Percentiles rank a stretch among this genome's conserved stretches.
Evolutionary conservation across 1,140 invertebrate genomes (phyloP).

Genomic region (Cydia amplana): DNA sequence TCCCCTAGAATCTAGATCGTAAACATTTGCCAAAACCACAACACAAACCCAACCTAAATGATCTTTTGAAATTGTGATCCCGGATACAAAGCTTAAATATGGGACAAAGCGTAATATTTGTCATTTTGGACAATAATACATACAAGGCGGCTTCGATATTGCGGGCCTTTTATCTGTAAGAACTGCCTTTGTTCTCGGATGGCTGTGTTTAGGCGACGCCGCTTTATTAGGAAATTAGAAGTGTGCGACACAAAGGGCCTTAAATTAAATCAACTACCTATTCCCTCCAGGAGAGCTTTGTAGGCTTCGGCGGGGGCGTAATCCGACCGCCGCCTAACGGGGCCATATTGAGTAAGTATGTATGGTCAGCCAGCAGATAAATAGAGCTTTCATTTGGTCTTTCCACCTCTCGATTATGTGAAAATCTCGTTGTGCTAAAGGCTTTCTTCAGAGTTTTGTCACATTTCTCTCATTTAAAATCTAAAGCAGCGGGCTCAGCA

Average conservation of each 20-base stretch:
- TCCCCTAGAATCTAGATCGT: neutral
- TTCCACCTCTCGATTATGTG: too few relatives aligned
- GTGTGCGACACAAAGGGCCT: conserved; percentile 57
- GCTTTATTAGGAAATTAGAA: conserved; percentile 63
- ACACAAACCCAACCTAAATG: neutral
- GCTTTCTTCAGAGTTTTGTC: too few relatives aligned
- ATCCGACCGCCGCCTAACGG: too few relatives aligned
- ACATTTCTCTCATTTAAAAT: too few relatives aligned
- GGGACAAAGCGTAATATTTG: conserved; percentile 42
- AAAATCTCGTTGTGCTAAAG: too few relatives aligned
- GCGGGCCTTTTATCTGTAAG: conserved; percentile 44
- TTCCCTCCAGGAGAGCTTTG: conserved; percentile 47
- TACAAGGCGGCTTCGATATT: conserved; percentile 45
- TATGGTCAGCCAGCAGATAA: too few relatives aligned
- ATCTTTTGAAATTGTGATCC: conserved; percentile 34
- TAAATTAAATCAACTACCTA: conserved; percentile 61
- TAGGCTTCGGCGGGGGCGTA: neutral
- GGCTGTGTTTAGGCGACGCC: conserved; percentile 44
- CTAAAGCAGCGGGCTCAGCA: too few relatives aligned
- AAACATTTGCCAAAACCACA: conserved; percentile 1
- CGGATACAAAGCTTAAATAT: conserved; percentile 39
- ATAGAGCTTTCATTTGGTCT: too few relatives aligned
- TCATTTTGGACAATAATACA: conserved; percentile 41
- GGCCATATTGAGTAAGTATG: too few relatives aligned
- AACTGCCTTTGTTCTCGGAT: conserved; percentile 50